A percentile compares a stretch with the other conserved stretches of the same genome.
These are phyloP conservation scores for Cryptocephalus moraei DNA, from an alignment of 2,888 invertebrate species.

Conservation along the genomic window DNA sequence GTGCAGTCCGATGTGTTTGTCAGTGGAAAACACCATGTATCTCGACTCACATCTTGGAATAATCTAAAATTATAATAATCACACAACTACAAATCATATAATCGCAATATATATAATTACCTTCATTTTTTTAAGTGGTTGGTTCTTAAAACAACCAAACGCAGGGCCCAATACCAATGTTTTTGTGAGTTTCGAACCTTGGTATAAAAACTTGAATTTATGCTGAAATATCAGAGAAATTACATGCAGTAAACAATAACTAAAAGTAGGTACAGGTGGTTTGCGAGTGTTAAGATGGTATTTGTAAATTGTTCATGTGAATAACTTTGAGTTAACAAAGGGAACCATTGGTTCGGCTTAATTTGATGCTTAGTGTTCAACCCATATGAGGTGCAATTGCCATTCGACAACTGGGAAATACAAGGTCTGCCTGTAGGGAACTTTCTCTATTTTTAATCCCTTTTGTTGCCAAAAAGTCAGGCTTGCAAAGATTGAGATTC, in stretches of 20 bases:
- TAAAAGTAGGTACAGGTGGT: neutral
- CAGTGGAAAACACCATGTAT: slow-evolving; percentile 54
- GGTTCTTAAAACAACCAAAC: slow-evolving; percentile 41
- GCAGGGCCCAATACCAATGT: slow-evolving; percentile 60
- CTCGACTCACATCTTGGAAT: slow-evolving; percentile 30
- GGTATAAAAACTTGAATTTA: slow-evolving; percentile 60
- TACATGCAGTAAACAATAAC: neutral
- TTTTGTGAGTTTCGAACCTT: slow-evolving; percentile 52
- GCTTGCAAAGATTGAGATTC: too few relatives aligned
- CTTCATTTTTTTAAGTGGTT: slow-evolving; percentile 44
- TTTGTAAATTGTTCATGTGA: too few relatives aligned
- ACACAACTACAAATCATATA: neutral
- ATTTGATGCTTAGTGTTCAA: too few relatives aligned
- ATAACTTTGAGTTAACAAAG: too few relatives aligned
- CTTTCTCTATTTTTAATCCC: too few relatives aligned
- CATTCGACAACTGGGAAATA: too few relatives aligned
- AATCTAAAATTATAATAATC: slow-evolving; percentile 25
- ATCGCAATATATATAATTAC: slow-evolving; percentile 16
- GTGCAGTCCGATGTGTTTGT: slow-evolving; percentile 57
- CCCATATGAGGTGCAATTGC: too few relatives aligned
- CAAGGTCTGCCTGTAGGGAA: too few relatives aligned
- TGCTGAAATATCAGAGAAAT: slow-evolving; percentile 37
- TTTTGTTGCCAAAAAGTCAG: too few relatives aligned
- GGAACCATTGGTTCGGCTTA: too few relatives aligned
- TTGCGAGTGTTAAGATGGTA: too few relatives aligned